Evolutionary conservation across 2,797 vertebrate genomes (phyloP).

Genomic region (Acrossocheilus fasciatus): DNA sequence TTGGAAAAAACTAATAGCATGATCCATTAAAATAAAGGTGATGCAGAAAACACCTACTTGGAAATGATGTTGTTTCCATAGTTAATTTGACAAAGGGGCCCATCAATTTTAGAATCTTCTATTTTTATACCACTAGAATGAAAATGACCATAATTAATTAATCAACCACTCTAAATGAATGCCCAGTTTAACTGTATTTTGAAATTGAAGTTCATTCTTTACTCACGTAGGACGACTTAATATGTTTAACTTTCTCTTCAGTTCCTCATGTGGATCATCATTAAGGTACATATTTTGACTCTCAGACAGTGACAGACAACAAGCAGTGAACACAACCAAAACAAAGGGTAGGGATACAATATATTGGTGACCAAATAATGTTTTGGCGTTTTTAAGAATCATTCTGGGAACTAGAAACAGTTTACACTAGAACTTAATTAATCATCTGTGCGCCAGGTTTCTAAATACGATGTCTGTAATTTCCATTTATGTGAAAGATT

Average conservation of each 20-base stretch:
- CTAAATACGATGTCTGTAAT: background rate
- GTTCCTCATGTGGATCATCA: slow-evolving; percentile 84
- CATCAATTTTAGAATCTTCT: slow-evolving; percentile 85
- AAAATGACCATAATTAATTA: slow-evolving; percentile 50
- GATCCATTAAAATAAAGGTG: background rate
- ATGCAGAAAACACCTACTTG: slow-evolving; percentile 83
- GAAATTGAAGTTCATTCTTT: background rate
- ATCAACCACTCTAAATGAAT: slow-evolving; percentile 30
- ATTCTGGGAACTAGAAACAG: background rate
- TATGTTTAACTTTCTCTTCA: slow-evolving; percentile 89
- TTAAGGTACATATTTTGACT: slow-evolving; percentile 78
- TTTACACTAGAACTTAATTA: background rate
- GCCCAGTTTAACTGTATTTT: background rate
- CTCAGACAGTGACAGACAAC: background rate
- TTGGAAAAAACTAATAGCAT: background rate
- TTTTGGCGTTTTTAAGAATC: background rate
- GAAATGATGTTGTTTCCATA: slow-evolving; percentile 93
- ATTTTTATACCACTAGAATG: slow-evolving; percentile 85
- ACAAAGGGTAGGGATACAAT: background rate
- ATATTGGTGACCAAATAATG: background rate
- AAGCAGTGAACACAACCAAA: background rate
- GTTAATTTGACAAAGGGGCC: slow-evolving; percentile 92
- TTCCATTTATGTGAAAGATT: background rate
- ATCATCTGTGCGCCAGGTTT: background rate
- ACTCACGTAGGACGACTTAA: slow-evolving; percentile 88